phyloP scores from a whole-genome alignment of 2,888 invertebrate genomes.

The Lycophotia porphyrea region DNA sequence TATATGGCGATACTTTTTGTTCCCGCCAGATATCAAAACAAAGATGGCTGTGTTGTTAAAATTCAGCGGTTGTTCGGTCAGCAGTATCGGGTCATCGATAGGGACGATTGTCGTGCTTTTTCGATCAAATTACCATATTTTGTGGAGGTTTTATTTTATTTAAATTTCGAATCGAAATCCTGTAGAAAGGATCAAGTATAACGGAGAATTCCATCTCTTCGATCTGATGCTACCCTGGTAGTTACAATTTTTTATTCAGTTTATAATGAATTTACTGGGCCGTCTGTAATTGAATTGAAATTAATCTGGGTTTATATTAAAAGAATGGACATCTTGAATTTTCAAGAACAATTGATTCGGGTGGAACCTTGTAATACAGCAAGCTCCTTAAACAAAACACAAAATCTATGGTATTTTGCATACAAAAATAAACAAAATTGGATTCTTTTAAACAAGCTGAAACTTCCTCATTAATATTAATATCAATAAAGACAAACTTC shows the following conservation, averaged over 20 bases:
- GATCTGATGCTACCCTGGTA: conserved; percentile 18
- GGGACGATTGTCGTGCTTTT: conserved; percentile 53
- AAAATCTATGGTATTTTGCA: conserved; percentile 12
- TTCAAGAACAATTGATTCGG: neutral
- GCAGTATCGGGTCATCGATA: conserved; percentile 34
- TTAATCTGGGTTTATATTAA: neutral
- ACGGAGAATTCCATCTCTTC: neutral
- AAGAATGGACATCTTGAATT: neutral
- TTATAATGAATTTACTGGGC: neutral
- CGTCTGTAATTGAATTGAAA: neutral
- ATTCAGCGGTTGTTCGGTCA: conserved; percentile 68
- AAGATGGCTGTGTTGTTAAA: conserved; percentile 65
- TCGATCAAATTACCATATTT: conserved; percentile 59
- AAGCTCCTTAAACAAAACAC: conserved; percentile 2
- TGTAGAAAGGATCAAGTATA: neutral
- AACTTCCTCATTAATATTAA: conserved; percentile 60
- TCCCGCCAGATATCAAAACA: conserved; percentile 41
- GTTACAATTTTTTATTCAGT: neutral
- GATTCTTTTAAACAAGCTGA: conserved; percentile 18
- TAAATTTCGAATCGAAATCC: neutral
- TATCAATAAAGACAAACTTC: conserved; percentile 49
- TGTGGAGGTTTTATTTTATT: conserved; percentile 41
- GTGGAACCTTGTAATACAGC: neutral
- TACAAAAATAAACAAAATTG: conserved; percentile 7
- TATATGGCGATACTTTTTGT: conserved; percentile 25